Base-by-base conservation (phyloP, 2,797 vertebrate species). In the Coranthus polyacanthus region DNA sequence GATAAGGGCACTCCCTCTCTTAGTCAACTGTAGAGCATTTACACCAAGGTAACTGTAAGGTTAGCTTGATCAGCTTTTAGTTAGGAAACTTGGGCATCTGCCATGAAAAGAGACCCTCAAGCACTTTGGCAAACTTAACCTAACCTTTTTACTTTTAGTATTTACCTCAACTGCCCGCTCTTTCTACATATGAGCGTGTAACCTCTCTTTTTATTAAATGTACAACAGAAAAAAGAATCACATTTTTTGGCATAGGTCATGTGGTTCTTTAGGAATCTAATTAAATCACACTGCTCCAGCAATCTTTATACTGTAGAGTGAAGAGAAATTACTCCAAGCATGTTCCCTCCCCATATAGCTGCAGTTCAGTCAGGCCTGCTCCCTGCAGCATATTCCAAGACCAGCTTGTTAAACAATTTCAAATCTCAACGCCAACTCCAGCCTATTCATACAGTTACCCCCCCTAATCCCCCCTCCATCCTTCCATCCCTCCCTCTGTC, bases 371-470 rank as follows among this genome's bases (percentile, higher is more conserved):
- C 67, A 47, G 15, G 60, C 59, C 50, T 6, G 11, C 57, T 75
- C 55, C 54, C 50, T 11, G 56, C 67, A 71, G 67, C 71, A 80
- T 87, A 72, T 87, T 76, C 75, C 39, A 75, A 78, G 78, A 68
- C 45, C 73, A 82, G 67, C 74, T 86, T 88, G 80, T 90, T 87
- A 84, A 90, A 85, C 81, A 84, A 83, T 80, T 88, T 85, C 55
- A 83, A 86, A 88, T 90, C 82, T 79, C 68, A 75, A 79, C 38
- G 37, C 74, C 58, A 82, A 72, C 79, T 81, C 67, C 44, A 56
- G 50, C 58, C 72, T 81, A 67, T 85, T 82, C 58, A 75, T 86
- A 79, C 78, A 81, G 71, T 79, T 52, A 66, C 24, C n/a, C 37
- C 18, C 62, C 39, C 26, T 3, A 53, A 43, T 55, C 61, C 55